Conservation (phyloP, 2,113 vertebrate genomes). For the Zeus faber region DNA sequence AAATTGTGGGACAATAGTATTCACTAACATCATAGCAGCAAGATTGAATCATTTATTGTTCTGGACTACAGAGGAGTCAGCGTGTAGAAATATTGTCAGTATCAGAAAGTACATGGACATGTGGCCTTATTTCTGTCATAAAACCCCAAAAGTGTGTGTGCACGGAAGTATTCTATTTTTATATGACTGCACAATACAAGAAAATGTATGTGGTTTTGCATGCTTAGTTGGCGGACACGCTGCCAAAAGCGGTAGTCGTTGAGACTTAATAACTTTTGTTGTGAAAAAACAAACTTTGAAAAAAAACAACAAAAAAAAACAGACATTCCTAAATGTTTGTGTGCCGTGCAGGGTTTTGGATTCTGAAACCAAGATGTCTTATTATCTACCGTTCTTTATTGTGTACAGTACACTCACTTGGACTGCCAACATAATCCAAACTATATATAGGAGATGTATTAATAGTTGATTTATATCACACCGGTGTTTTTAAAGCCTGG, state of each 20-base stretch:
- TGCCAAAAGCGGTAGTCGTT: conserved; percentile 43
- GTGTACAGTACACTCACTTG: conserved; percentile 24
- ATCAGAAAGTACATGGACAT: conserved; percentile 44
- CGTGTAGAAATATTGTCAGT: conserved; percentile 24
- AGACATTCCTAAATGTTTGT: conserved; percentile 36
- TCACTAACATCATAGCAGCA: no score
- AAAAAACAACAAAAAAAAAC: background rate
- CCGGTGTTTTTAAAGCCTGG: background rate
- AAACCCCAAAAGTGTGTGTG: conserved; percentile 38
- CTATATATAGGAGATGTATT: conserved; percentile 24
- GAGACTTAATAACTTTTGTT: conserved; percentile 9
- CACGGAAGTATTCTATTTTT: conserved; percentile 56
- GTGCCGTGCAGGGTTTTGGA: conserved; percentile 22
- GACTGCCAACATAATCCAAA: conserved; percentile 33
- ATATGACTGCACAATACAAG: conserved; percentile 35
- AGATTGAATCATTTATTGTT: background rate
- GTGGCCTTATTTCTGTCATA: conserved; percentile 62
- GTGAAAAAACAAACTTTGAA: background rate
- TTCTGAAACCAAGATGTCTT: conserved; percentile 6
- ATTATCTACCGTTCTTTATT: conserved; percentile 17
- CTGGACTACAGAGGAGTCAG: conserved; percentile 7
- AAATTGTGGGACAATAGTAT: no score
- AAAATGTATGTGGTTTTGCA: conserved; percentile 41
- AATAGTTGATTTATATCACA: conserved; percentile 29
- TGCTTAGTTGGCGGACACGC: conserved; percentile 36